phyloP scores from a whole-genome alignment of 2,113 vertebrate species.

The Pristiophorus japonicus region DNA sequence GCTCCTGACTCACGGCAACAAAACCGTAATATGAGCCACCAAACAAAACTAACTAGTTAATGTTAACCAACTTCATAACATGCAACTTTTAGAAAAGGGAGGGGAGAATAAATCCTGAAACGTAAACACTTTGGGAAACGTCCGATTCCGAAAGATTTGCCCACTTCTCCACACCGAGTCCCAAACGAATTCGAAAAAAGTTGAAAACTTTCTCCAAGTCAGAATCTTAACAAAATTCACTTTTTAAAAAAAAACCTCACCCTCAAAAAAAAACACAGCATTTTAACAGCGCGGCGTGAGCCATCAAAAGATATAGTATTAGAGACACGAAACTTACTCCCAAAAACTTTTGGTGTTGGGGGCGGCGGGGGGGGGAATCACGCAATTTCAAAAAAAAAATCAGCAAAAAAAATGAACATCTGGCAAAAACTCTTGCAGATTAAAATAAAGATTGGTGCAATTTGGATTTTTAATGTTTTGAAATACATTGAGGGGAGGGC shows the following conservation, averaged over 20 bases:
- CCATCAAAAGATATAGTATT: neutral
- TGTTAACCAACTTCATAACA: conserved; percentile 11
- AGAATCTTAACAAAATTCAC: neutral
- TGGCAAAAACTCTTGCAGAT: conserved; percentile 9
- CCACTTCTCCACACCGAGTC: neutral
- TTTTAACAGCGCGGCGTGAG: neutral
- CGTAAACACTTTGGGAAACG: neutral
- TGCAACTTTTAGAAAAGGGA: neutral
- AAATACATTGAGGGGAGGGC: neutral
- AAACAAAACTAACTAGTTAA: conserved; percentile 8
- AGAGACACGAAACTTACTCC: neutral
- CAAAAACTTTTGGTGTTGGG: neutral
- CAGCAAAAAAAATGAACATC: conserved; percentile 9
- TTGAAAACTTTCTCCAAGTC: neutral
- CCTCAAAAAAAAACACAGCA: neutral
- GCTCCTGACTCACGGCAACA: conserved; percentile 17
- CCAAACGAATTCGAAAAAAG: conserved; percentile 17
- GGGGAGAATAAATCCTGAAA: neutral
- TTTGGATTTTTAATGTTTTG: neutral
- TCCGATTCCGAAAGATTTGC: conserved; percentile 11
- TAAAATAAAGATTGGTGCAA: neutral
- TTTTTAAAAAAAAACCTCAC: neutral
- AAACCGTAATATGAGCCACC: conserved; percentile 7
- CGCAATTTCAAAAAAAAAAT: conserved; percentile 9
- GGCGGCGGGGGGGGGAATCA: neutral